These are phyloP conservation scores for Mandrillus leucophaeus DNA, from an alignment of 2,113 vertebrate species.

Conservation along the genomic window DNA sequence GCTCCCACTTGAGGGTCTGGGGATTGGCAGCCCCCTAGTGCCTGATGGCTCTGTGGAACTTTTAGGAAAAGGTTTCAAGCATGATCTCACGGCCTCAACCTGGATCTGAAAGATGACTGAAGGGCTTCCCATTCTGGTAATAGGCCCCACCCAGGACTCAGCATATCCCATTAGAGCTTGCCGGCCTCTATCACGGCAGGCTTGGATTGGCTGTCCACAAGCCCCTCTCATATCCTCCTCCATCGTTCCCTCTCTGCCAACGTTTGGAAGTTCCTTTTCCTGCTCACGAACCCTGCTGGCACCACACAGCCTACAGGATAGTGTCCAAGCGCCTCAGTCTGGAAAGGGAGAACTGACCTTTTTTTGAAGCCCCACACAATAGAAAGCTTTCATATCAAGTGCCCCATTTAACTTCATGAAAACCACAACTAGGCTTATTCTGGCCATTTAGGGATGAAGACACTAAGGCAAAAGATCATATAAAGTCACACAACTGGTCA, in stretches of 20 bases:
- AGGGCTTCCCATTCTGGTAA: not conserved
- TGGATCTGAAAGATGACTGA: not conserved
- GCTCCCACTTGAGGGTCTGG: accelerated
- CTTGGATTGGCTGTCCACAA: not conserved
- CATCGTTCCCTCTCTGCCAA: not conserved
- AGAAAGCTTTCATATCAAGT: not conserved
- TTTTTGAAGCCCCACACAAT: not conserved
- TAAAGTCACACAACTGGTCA: not conserved
- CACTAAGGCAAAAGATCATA: not conserved
- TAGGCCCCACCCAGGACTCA: not conserved
- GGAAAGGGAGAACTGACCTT: not conserved
- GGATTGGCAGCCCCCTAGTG: not conserved
- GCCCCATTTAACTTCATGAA: not conserved
- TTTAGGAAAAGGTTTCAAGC: not conserved
- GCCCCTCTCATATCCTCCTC: not conserved
- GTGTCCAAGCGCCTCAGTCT: not conserved
- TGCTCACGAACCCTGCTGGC: not conserved
- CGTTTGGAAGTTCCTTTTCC: not conserved
- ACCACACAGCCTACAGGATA: not conserved
- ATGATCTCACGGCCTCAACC: not conserved
- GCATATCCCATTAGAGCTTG: not conserved
- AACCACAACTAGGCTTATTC: not conserved
- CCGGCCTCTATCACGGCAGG: not conserved
- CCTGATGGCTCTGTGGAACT: not conserved
- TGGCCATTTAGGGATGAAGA: not conserved